Percentiles rank a stretch among this genome's conserved stretches.
These are phyloP conservation scores for Luehdorfia chinensis DNA, from an alignment of 1,140 invertebrate species.

Conservation along the genomic window DNA sequence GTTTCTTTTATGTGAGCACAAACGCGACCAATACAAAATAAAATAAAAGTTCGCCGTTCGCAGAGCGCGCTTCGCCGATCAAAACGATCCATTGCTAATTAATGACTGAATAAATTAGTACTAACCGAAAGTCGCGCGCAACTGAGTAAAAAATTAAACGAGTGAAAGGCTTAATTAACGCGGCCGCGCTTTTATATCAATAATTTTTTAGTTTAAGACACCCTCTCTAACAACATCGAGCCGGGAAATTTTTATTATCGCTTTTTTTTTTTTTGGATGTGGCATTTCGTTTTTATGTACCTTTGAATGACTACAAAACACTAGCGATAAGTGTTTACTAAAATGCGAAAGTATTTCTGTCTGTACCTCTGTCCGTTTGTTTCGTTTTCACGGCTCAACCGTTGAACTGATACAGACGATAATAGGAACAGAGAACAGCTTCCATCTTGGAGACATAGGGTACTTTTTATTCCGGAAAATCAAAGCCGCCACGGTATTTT, in stretches of 20 bases:
- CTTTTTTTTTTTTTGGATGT: background rate
- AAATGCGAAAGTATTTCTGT: too few species aligned
- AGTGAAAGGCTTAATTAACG: conserved; percentile 71
- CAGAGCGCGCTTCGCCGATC: conserved; percentile 43
- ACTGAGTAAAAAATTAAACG: conserved; percentile 69
- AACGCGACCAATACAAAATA: conserved; percentile 30
- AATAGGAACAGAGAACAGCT: too few species aligned
- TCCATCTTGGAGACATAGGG: too few species aligned
- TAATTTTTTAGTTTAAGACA: conserved; percentile 73
- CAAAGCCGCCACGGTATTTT: too few species aligned
- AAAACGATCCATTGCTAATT: conserved; percentile 68
- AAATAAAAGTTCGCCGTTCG: conserved; percentile 3
- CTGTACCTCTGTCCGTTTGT: too few species aligned
- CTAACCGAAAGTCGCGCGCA: conserved; percentile 59
- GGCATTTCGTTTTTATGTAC: too few species aligned
- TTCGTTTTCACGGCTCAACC: too few species aligned
- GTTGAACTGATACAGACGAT: too few species aligned
- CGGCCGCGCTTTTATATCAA: conserved; percentile 63
- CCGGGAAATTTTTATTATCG: conserved; percentile 20
- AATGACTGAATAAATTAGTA: conserved; percentile 65
- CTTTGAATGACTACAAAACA: too few species aligned
- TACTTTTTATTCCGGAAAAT: too few species aligned
- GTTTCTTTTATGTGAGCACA: conserved; percentile 4
- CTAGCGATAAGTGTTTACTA: too few species aligned
- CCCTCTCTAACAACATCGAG: conserved; percentile 41